A percentile compares a stretch with the other conserved stretches of the same genome.
Conservation (phyloP, 1,140 invertebrate genomes). For the Eumaeus atala region DNA sequence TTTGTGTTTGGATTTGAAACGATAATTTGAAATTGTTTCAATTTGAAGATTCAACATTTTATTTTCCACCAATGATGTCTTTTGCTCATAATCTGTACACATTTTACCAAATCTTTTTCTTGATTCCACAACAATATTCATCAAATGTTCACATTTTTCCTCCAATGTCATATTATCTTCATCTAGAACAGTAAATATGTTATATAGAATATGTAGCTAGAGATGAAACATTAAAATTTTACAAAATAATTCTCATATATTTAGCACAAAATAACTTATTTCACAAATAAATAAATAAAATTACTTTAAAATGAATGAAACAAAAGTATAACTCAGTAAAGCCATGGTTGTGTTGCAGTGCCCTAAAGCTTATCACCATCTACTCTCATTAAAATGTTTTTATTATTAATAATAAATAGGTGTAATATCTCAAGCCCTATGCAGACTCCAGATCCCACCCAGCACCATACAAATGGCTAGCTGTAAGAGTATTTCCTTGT, state of each 20-base stretch:
- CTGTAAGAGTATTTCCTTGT: too few species aligned
- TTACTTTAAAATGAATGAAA: too few species aligned
- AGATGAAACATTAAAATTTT: neutral
- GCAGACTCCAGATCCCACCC: too few species aligned
- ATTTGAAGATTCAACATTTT: slow-evolving; percentile 49
- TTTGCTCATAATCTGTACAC: slow-evolving; percentile 50
- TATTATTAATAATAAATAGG: too few species aligned
- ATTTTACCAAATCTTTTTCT: slow-evolving; percentile 52
- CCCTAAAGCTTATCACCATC: too few species aligned
- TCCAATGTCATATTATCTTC: slow-evolving; percentile 31
- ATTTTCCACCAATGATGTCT: slow-evolving; percentile 43
- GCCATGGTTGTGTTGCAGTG: too few species aligned
- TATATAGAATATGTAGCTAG: neutral
- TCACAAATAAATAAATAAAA: too few species aligned
- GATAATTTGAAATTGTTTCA: slow-evolving; percentile 36
- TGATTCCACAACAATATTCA: slow-evolving; percentile 55
- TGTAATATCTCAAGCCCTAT: too few species aligned
- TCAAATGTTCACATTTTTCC: slow-evolving; percentile 53
- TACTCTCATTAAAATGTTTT: too few species aligned
- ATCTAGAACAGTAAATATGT: slow-evolving; percentile 27
- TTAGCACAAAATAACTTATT: too few species aligned
- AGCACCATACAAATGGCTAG: too few species aligned
- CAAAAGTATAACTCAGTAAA: too few species aligned
- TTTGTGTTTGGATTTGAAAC: slow-evolving; percentile 40
- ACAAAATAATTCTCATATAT: neutral